Evolutionary conservation across 1,140 invertebrate species (phyloP).

Genomic region (Notospermus geniculatus): DNA sequence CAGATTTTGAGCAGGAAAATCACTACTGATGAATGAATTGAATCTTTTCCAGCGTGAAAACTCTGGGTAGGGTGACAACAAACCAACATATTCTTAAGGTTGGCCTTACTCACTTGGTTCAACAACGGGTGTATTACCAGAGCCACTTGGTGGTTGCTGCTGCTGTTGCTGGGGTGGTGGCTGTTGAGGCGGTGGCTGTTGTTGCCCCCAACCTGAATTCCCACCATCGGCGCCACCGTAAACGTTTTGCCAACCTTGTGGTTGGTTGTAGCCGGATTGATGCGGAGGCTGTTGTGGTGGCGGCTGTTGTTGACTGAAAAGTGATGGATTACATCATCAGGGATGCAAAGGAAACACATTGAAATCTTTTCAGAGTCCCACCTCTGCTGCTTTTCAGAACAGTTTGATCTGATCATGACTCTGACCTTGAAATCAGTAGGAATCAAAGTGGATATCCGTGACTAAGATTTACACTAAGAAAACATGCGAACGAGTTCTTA

Average conservation of each 20-base stretch:
- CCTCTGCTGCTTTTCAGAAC: too few relatives aligned
- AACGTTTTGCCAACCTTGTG: background rate
- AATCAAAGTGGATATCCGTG: too few relatives aligned
- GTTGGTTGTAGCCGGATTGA: slow-evolving; percentile 21
- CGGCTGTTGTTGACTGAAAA: slow-evolving; percentile 37
- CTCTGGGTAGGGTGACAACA: too few relatives aligned
- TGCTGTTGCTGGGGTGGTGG: slow-evolving; percentile 19
- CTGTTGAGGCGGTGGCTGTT: slow-evolving; percentile 26
- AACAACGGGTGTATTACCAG: background rate
- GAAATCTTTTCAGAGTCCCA: too few relatives aligned
- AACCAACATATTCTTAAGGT: background rate
- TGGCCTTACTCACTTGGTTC: slow-evolving; percentile 6
- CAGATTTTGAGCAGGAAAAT: too few relatives aligned
- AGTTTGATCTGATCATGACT: too few relatives aligned
- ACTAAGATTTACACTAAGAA: too few relatives aligned
- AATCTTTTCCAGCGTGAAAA: too few relatives aligned
- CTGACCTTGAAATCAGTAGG: too few relatives aligned
- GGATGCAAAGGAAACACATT: too few relatives aligned
- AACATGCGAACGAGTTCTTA: slow-evolving; percentile 17
- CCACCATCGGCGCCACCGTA: background rate
- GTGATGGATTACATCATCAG: too few relatives aligned
- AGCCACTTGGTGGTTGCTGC: slow-evolving; percentile 16
- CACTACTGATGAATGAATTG: too few relatives aligned
- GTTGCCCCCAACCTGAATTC: background rate
- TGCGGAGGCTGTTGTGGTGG: slow-evolving; percentile 59